These are phyloP conservation scores for Acanthis flammea DNA, from an alignment of 2,797 vertebrate species.

Conservation along the genomic window DNA sequence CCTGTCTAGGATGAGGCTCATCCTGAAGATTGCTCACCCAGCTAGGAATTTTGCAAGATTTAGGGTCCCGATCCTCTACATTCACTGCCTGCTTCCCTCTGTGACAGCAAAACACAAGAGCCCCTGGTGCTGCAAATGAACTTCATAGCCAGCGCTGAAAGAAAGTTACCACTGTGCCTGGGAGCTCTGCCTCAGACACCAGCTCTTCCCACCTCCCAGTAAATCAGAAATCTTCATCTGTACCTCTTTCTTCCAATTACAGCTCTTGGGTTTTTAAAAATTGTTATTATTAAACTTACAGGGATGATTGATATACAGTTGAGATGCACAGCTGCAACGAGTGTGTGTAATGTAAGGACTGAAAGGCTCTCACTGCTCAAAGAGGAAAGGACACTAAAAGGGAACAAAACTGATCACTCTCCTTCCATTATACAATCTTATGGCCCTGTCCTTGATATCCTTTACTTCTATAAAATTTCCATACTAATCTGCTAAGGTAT, in stretches of 20 bases:
- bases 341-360: fast-evolving
- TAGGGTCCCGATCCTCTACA: background rate
- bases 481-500: background rate
- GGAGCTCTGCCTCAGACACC: background rate
- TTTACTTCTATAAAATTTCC: background rate
- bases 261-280: fast-evolving
- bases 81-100: background rate
- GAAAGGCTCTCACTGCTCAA: background rate
- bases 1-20: fast-evolving
- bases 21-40: background rate
- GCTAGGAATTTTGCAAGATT: background rate
- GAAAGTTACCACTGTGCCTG: fast-evolving
- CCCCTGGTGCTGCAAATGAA: fast-evolving
- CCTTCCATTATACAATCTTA: background rate
- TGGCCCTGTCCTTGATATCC: fast-evolving
- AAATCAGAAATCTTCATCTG: background rate
- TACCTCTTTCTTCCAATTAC: background rate
- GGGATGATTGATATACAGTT: background rate
- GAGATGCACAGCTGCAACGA: background rate
- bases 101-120: fast-evolving
- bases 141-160: background rate
- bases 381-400: background rate
- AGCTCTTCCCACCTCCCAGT: background rate
- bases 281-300: background rate
- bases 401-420: background rate